phyloP scores from a whole-genome alignment of 2,797 vertebrate species.

The Malacoraja senta region DNA sequence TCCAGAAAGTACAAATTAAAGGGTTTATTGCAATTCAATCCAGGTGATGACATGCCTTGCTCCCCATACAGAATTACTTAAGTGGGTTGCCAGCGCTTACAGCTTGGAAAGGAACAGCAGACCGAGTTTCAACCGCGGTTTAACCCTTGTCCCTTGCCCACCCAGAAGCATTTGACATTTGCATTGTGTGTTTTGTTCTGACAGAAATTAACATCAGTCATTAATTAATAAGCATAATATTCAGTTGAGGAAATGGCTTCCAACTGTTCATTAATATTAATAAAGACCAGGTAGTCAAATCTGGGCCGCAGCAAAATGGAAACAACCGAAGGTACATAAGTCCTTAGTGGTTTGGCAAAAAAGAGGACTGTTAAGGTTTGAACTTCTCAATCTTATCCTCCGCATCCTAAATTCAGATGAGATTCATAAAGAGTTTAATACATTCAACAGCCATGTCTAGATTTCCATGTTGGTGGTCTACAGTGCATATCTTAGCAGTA shows the following conservation, averaged over 20 bases:
- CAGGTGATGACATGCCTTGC: constrained; percentile 22
- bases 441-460: not conserved
- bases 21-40: constrained; percentile 9
- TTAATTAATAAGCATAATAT: constrained; percentile 18
- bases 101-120: not conserved
- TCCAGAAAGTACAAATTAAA: not conserved
- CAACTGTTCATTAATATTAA: not conserved
- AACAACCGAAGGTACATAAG: not conserved
- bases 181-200: not conserved
- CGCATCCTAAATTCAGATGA: not conserved
- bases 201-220: not conserved
- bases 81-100: not conserved
- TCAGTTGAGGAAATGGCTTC: constrained; percentile 5
- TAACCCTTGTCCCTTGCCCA: constrained; percentile 1
- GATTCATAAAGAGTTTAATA: not conserved
- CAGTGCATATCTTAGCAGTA: not conserved
- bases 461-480: not conserved
- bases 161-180: constrained; percentile 7
- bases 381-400: not conserved
- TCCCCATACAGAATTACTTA: not conserved
- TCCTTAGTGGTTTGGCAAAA: not conserved
- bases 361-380: not conserved
- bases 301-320: not conserved
- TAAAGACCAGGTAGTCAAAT: not conserved
- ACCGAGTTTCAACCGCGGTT: not conserved